These are phyloP conservation scores for Verasper variegatus DNA, from an alignment of 2,113 vertebrate species.

Conservation along the genomic window DNA sequence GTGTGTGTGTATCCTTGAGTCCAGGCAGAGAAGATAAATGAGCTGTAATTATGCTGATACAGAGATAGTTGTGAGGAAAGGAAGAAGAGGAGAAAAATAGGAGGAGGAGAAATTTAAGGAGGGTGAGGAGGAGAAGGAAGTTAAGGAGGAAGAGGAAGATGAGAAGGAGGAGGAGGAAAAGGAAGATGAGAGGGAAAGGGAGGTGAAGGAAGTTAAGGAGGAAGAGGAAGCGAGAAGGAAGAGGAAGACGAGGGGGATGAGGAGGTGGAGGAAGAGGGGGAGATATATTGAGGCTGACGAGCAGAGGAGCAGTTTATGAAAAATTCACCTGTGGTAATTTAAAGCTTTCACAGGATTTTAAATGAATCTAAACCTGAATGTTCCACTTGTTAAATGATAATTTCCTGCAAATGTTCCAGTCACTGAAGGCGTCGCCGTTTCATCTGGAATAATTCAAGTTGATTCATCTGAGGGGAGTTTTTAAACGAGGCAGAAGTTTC, in stretches of 20 bases:
- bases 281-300: constrained; percentile 40
- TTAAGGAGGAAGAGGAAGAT: background rate
- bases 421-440: no score
- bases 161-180: background rate
- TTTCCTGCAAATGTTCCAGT: no score
- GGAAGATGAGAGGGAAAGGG: background rate
- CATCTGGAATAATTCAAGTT: no score
- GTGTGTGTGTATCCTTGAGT: constrained; percentile 54
- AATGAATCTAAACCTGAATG: background rate
- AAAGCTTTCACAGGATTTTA: background rate
- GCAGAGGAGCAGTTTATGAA: constrained; percentile 7
- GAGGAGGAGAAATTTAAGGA: background rate
- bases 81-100: background rate
- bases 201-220: background rate
- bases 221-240: no score
- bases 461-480: no score
- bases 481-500: no score
- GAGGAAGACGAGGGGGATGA: no score
- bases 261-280: background rate
- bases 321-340: constrained; percentile 1
- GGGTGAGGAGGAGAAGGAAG: background rate
- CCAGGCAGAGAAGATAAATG: constrained; percentile 63
- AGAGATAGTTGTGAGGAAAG: constrained; percentile 38
- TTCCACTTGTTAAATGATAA: no score
- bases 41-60: constrained; percentile 64